phyloP scores from a whole-genome alignment of 2,113 vertebrate genomes.

The Muscicapa adusta region DNA sequence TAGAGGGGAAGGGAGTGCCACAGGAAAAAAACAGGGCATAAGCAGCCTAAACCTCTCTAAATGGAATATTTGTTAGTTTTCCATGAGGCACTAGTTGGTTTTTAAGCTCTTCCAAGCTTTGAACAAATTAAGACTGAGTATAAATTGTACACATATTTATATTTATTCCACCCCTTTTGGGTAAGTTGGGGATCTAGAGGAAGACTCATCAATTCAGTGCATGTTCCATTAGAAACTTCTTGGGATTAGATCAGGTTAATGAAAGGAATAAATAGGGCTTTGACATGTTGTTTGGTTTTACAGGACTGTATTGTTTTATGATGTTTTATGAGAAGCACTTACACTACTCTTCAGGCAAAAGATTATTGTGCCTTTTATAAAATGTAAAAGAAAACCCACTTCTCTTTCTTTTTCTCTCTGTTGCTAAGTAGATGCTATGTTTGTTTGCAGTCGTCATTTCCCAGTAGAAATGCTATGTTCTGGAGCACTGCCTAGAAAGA shows the following conservation, averaged over 20 bases:
- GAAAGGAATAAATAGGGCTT: conserved; percentile 61
- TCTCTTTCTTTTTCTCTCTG: conserved; percentile 38
- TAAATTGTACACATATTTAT: conserved; percentile 32
- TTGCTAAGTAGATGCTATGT: conserved; percentile 58
- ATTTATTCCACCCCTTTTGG: conserved; percentile 3
- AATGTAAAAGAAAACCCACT: conserved; percentile 34
- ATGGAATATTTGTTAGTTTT: conserved; percentile 51
- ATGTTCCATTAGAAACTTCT: conserved; percentile 47
- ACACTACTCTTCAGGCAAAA: conserved; percentile 23
- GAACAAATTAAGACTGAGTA: conserved; percentile 51
- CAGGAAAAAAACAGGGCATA: neutral
- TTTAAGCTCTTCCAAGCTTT: conserved; percentile 45
- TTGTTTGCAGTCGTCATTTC: conserved; percentile 38
- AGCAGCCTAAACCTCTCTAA: conserved; percentile 22
- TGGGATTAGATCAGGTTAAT: conserved; percentile 60
- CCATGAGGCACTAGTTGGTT: conserved; percentile 29
- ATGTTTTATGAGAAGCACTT: conserved; percentile 64
- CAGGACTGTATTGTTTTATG: conserved; percentile 61
- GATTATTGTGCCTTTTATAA: conserved; percentile 51
- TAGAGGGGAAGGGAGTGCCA: neutral
- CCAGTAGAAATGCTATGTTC: conserved; percentile 22
- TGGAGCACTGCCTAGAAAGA: conserved; percentile 40
- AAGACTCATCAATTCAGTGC: conserved; percentile 9
- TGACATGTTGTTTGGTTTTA: conserved; percentile 53
- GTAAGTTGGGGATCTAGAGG: neutral